phyloP scores from a whole-genome alignment of 2,113 vertebrate genomes.

The Emydocephalus ijimae region DNA sequence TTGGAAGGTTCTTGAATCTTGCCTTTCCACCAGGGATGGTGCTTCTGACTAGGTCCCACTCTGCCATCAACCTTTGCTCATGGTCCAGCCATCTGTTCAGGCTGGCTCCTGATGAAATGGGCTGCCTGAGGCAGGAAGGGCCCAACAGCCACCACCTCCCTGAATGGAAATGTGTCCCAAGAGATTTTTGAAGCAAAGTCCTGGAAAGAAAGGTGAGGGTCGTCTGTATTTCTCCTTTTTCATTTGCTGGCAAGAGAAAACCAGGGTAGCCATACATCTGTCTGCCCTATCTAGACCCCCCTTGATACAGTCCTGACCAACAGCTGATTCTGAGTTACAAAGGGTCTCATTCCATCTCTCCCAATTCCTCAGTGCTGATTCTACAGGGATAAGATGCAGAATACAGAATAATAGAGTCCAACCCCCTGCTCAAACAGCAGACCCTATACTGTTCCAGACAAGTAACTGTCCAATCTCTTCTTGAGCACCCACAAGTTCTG shows the following conservation, averaged over 20 bases:
- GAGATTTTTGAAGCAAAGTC: background rate
- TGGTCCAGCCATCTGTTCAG: fast-evolving
- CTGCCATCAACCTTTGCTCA: background rate
- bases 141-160: fast-evolving
- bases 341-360: conserved; percentile 18
- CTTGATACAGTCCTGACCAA: conserved; percentile 59
- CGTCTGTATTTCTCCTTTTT: conserved; percentile 34
- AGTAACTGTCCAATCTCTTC: background rate
- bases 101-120: fast-evolving
- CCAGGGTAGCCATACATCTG: conserved; percentile 38
- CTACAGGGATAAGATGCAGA: conserved; percentile 6
- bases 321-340: conserved; percentile 60
- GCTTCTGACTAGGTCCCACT: background rate
- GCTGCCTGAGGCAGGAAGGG: fast-evolving
- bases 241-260: conserved; percentile 57
- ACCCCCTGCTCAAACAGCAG: background rate
- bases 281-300: conserved; percentile 49
- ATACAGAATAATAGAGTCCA: background rate
- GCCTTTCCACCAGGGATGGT: fast-evolving
- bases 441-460: background rate
- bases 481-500: background rate
- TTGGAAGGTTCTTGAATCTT: fast-evolving
- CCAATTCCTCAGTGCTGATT: no score
- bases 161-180: background rate
- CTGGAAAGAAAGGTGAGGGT: conserved; percentile 19